These are phyloP conservation scores for Acinonyx jubatus DNA, from an alignment of 2,113 vertebrate species.

Conservation along the genomic window DNA sequence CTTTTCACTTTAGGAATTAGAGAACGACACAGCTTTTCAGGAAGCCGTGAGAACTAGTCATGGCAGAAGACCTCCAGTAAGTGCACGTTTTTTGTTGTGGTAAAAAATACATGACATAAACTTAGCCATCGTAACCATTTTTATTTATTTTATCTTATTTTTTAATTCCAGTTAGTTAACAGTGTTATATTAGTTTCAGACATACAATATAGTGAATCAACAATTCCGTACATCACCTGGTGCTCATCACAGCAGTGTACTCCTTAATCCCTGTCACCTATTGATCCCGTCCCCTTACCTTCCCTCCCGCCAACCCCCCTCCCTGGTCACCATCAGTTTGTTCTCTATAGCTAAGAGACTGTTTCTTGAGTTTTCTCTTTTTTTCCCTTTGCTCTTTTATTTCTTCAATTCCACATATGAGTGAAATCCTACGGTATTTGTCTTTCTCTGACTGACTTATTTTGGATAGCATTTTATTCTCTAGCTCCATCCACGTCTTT, in stretches of 20 bases:
- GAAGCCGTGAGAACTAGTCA: slow-evolving; percentile 95
- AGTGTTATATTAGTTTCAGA: not conserved
- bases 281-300: not conserved
- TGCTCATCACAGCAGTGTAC: not conserved
- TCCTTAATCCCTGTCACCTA: not conserved
- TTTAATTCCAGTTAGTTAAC: not conserved
- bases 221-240: not conserved
- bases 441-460: not conserved
- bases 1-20: slow-evolving; percentile 89
- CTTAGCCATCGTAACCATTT: not conserved
- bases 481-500: not conserved
- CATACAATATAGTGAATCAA: not conserved
- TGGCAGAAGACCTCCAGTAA: slow-evolving; percentile 95
- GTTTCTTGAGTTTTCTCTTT: not conserved
- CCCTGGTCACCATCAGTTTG: not conserved
- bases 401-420: not conserved
- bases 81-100: slow-evolving; percentile 59
- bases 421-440: not conserved
- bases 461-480: not conserved
- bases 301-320: not conserved
- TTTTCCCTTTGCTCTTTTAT: not conserved
- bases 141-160: not conserved
- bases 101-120: not conserved
- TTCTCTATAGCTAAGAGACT: not conserved
- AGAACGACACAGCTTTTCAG: slow-evolving; percentile 95